phyloP scores from a whole-genome alignment of 2,113 vertebrate genomes.

The Callorhinus ursinus region DNA sequence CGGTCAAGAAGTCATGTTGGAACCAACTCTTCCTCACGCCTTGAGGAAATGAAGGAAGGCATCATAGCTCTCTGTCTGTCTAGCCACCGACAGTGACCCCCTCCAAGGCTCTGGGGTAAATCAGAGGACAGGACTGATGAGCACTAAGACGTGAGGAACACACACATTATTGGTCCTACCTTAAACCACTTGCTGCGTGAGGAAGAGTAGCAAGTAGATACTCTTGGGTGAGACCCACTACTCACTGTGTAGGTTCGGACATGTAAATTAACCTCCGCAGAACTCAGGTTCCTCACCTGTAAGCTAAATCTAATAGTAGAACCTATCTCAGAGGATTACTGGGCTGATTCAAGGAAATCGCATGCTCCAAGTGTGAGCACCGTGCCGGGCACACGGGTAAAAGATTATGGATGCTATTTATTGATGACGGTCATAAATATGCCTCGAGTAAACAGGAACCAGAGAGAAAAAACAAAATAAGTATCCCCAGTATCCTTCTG shows the following conservation, averaged over 20 bases:
- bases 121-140: neutral
- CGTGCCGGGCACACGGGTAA: neutral
- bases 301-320: neutral
- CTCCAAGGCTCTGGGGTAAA: neutral
- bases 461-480: neutral
- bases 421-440: neutral
- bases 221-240: neutral
- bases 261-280: neutral
- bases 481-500: neutral
- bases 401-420: neutral
- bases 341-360: neutral
- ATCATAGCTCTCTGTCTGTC: neutral
- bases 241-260: neutral
- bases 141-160: neutral
- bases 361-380: neutral
- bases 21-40: neutral
- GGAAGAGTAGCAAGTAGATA: too few relatives aligned
- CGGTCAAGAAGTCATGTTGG: neutral
- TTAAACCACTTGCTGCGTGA: neutral
- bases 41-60: neutral
- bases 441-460: neutral
- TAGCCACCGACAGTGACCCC: too few relatives aligned
- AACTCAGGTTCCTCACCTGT: neutral
- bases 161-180: too few relatives aligned
- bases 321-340: neutral